Evolutionary conservation across 2,797 vertebrate genomes (phyloP).

Genomic region (Neopelma chrysocephalum): DNA sequence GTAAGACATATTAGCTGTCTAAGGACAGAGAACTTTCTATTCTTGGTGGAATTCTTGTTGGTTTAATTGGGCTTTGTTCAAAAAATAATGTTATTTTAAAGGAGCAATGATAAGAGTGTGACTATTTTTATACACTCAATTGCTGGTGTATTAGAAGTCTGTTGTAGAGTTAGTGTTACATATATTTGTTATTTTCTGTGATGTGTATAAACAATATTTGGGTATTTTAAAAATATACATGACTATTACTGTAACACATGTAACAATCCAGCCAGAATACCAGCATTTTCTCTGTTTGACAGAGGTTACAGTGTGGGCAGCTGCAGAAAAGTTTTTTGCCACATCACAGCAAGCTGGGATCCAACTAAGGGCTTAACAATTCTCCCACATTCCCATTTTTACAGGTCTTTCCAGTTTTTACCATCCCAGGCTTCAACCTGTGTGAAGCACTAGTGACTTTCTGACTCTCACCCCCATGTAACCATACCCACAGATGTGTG

Average conservation of each 20-base stretch:
- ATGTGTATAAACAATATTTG: not conserved
- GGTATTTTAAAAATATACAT: not conserved
- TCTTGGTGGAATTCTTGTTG: slow-evolving; percentile 46
- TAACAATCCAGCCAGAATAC: not conserved
- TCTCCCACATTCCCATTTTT: not conserved
- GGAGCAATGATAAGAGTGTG: not conserved
- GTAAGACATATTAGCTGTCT: slow-evolving; percentile 34
- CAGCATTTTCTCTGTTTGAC: not conserved
- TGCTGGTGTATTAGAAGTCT: not conserved
- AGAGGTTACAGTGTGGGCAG: not conserved
- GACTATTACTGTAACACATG: not conserved
- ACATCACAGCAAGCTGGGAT: not conserved
- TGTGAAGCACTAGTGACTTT: not conserved
- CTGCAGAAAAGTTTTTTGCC: not conserved
- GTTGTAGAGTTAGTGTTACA: not conserved
- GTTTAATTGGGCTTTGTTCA: slow-evolving; percentile 51
- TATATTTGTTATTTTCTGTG: not conserved
- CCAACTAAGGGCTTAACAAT: not conserved
- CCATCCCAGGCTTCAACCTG: not conserved
- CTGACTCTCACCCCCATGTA: not conserved
- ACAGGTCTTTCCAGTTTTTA: not conserved
- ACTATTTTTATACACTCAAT: not conserved
- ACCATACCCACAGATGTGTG: not conserved
- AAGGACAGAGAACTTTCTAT: slow-evolving; percentile 37
- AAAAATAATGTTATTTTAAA: slow-evolving; percentile 52